Evolutionary conservation across 2,113 vertebrate genomes (phyloP).

Genomic region (Ptyas mucosa): DNA sequence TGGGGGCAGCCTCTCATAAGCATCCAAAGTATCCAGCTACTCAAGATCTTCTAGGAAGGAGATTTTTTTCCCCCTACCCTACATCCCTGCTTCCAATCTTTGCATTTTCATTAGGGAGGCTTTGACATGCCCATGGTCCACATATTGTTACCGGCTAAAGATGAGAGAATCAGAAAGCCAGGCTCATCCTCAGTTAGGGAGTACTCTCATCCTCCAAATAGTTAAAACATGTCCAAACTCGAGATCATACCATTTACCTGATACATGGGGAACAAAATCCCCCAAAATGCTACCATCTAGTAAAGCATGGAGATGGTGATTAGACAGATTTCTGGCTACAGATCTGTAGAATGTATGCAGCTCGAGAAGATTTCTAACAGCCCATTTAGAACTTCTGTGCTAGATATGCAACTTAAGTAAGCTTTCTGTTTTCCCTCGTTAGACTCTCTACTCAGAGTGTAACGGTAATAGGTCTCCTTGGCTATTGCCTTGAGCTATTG

Average conservation of each 20-base stretch:
- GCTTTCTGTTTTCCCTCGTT: background rate
- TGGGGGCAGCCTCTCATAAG: background rate
- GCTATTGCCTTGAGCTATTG: background rate
- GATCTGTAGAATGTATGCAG: background rate
- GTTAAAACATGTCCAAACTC: background rate
- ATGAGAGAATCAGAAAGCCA: background rate
- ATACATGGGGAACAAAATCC: background rate
- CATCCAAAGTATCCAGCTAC: background rate
- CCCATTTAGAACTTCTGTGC: background rate
- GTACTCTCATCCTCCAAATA: background rate
- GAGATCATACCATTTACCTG: background rate
- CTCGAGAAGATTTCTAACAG: background rate
- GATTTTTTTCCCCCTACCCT: background rate
- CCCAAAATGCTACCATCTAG: background rate
- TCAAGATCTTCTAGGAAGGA: background rate
- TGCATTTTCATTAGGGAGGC: background rate
- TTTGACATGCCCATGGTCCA: background rate
- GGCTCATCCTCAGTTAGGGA: background rate
- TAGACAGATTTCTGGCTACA: background rate
- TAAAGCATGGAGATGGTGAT: background rate
- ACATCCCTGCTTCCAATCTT: background rate
- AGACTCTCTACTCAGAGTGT: background rate
- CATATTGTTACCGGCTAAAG: background rate
- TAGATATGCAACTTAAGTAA: background rate
- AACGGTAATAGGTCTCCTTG: background rate